Base-by-base conservation (phyloP, 2,113 vertebrate genomes). In the Aix galericulata region DNA sequence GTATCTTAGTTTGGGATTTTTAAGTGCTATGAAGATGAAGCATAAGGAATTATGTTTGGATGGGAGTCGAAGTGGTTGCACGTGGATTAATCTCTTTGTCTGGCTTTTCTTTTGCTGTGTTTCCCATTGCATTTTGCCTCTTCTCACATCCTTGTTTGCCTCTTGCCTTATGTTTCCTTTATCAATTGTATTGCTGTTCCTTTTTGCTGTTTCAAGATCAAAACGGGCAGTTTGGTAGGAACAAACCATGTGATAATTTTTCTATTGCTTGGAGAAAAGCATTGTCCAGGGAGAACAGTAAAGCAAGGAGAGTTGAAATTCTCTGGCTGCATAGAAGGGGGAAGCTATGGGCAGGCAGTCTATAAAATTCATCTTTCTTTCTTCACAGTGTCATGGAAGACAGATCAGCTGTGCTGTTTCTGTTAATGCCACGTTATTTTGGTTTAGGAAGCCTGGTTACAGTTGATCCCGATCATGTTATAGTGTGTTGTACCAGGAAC, bases 161-260 rank as follows among this genome's bases (percentile, higher is more conserved):
- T 86, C 58, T 88, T 89, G 64, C 32, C 53, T 91, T 84, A 25
- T 27, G 42, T 46, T 83, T 88, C 90, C 58, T 94, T 88, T 66
- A 84, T 86, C 29, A 74, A 11, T 56, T 53, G 22, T 68, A 27
- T 72, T 90, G 29, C 23, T 86, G 20, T 83, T 86, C 55, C 64
- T 34, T 91, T 79, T 84, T 81, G 20, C 40, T 86, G 31, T 86
- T 78, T 91, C 11, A 9, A 27, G 59, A 82, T 20, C 27, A 69
- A 8, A 27, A 29, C 18, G 63, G 68, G 20, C 22, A 32, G 34
- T 82, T 72, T 48, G 77, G 40, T 48, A 81, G 4, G 2, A 84
- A 40, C 23, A 75, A 85, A 84, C 82, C 62, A 20, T 36, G 7
- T 58, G 44, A 58, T 23, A 1, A 22, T 68, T 88, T 94, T 89